Evolutionary conservation across 2,888 invertebrate species (phyloP).

Genomic region (Eupithecia dodoneata): DNA sequence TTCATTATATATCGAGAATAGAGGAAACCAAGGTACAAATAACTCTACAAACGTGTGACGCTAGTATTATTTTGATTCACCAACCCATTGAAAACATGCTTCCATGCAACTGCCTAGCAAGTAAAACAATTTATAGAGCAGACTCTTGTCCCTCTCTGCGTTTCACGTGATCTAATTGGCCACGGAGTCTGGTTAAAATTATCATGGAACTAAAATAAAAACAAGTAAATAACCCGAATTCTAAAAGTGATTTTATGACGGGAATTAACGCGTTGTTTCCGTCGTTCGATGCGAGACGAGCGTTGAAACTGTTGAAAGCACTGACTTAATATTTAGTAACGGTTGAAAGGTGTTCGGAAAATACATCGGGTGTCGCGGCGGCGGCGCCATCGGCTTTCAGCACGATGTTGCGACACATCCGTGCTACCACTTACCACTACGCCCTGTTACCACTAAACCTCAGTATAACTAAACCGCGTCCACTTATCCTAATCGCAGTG

Average conservation of each 20-base stretch:
- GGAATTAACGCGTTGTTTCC: conserved; percentile 85
- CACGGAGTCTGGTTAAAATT: conserved; percentile 78
- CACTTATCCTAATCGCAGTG: neutral
- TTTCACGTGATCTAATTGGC: conserved; percentile 80
- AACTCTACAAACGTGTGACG: neutral
- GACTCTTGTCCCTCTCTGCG: conserved; percentile 49
- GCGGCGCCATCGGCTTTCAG: conserved; percentile 57
- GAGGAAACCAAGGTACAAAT: neutral
- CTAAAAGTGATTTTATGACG: conserved; percentile 84
- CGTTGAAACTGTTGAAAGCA: conserved; percentile 67
- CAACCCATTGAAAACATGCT: neutral
- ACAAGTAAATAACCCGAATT: conserved; percentile 84
- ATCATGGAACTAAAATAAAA: conserved; percentile 83
- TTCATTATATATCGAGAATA: neutral
- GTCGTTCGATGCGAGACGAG: conserved; percentile 82
- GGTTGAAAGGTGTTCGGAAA: conserved; percentile 79
- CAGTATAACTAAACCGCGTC: neutral
- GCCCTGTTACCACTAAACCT: neutral
- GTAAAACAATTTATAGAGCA: conserved; percentile 23
- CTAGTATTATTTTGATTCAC: neutral
- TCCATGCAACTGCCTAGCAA: neutral
- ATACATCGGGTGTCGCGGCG: conserved; percentile 70
- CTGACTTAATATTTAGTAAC: conserved; percentile 11
- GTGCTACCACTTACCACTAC: conserved; percentile 39
- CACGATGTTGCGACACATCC: conserved; percentile 70